Base-by-base conservation (phyloP, 2,888 invertebrate genomes). In the Aproaerema taeniolella region DNA sequence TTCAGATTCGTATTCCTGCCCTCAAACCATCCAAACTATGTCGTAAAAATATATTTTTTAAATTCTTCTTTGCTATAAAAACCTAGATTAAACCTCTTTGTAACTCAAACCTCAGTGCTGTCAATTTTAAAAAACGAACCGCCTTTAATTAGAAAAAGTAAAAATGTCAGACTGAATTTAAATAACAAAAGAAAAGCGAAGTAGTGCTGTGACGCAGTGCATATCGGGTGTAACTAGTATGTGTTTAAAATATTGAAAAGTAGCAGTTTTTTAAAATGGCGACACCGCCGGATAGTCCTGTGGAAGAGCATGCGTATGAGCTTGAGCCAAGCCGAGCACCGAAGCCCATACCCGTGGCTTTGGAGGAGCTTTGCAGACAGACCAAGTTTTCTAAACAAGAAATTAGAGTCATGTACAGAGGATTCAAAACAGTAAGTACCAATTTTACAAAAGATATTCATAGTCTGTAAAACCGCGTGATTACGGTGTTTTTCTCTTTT, bases 351-450 rank as follows among this genome's bases (percentile, higher is more conserved):
- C 95, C 95, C 31, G 95, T 95, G 31, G 94, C 95, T 12, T 89
- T 96, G 48, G 97, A 97, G 70, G 96, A 96, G 69, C 88, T 98
- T 43, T 96, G 96, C 77, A 90, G 94, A 57, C 95, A 95, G 77
- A 97, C 97, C 40, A 97, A 98, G 82, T 98, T 98, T 87, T 94
- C 96, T 35, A 91, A 95, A 63, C 95, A 95, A 74, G 98, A 98
- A 85, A 96, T 98, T 52, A 91, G 98, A 58, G 95, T 97, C 65
- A 97, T 98, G 96, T 98, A 98, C 79, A 89, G 98, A 62, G 98
- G 98, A 53, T 98, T 98, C 80, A 98, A 98, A 87, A 95, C 96
- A 91, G 96, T 96, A 55, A 87, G 89, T 77, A n/a, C n/a, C n/a
- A n/a, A n/a, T n/a, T n/a, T n/a, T n/a, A n/a, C n/a, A n/a, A n/a